These are phyloP conservation scores for Parasteatoda lunata DNA, from an alignment of 2,888 invertebrate genomes.

Conservation along the genomic window DNA sequence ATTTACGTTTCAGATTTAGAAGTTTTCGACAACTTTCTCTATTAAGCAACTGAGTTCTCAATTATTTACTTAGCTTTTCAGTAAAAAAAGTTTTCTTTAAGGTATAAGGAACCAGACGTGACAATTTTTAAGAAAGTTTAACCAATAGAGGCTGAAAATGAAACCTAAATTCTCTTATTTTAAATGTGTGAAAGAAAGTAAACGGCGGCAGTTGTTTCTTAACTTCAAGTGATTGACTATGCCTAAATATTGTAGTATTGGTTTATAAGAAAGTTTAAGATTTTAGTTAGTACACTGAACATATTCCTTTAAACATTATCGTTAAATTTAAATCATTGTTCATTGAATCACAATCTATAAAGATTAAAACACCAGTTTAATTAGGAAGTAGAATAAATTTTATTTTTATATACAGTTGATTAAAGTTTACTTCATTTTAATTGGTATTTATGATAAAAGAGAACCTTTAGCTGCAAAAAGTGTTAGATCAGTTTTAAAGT, in stretches of 20 bases:
- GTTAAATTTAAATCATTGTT: too few species aligned
- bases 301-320: too few species aligned
- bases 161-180: neutral
- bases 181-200: neutral
- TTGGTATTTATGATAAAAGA: too few species aligned
- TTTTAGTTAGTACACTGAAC: too few species aligned
- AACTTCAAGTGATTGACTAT: neutral
- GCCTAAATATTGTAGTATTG: neutral
- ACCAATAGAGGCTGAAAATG: neutral
- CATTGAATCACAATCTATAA: too few species aligned
- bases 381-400: too few species aligned
- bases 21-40: neutral
- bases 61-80: neutral
- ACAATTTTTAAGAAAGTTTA: conserved; percentile 1
- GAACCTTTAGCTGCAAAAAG: too few species aligned
- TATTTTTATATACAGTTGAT: too few species aligned
- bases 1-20: neutral
- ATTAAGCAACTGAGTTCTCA: neutral
- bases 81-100: neutral
- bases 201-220: neutral
- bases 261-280: too few species aligned
- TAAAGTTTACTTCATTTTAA: too few species aligned
- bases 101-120: neutral
- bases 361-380: too few species aligned
- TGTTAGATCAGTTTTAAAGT: too few species aligned